phyloP scores from a whole-genome alignment of 2,113 vertebrate species.

The Thalassoma bifasciatum region DNA sequence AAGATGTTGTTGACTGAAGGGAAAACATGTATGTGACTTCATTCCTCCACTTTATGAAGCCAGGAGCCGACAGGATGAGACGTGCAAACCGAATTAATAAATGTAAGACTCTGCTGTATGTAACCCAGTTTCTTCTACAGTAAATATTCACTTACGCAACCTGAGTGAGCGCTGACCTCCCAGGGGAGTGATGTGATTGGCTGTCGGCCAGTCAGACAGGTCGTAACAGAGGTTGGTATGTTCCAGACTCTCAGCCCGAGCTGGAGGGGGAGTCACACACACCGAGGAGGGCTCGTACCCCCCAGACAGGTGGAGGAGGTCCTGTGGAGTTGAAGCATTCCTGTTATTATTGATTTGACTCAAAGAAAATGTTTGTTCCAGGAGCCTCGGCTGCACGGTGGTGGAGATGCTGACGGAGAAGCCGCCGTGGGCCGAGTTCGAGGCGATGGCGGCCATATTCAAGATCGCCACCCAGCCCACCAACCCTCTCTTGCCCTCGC shows the following conservation, averaged over 20 bases:
- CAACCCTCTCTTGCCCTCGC: slow-evolving; percentile 91
- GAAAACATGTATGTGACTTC: neutral
- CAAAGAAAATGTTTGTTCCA: slow-evolving; percentile 56
- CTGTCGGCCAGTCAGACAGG: slow-evolving; percentile 81
- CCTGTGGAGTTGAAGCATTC: slow-evolving; percentile 67
- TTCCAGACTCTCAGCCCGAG: slow-evolving; percentile 33
- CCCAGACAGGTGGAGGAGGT: slow-evolving; percentile 34
- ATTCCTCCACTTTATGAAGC: neutral
- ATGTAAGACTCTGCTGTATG: slow-evolving; percentile 37
- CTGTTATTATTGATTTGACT: slow-evolving; percentile 29
- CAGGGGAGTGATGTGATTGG: slow-evolving; percentile 83
- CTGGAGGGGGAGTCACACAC: slow-evolving; percentile 14
- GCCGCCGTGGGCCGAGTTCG: slow-evolving; percentile 96
- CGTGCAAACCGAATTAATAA: slow-evolving; percentile 3
- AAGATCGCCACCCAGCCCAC: slow-evolving; percentile 98
- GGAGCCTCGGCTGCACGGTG: slow-evolving; percentile 96
- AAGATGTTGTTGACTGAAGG: neutral
- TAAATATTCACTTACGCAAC: slow-evolving; percentile 34
- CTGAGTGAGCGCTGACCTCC: slow-evolving; percentile 83
- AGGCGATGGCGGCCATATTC: slow-evolving; percentile 98
- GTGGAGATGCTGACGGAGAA: slow-evolving; percentile 98
- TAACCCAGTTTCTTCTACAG: slow-evolving; percentile 26
- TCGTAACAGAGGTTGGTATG: slow-evolving; percentile 81
- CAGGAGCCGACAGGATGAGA: neutral
- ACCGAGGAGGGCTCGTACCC: slow-evolving; percentile 20